These are phyloP conservation scores for Silurus aristotelis DNA, from an alignment of 2,797 vertebrate genomes.

Conservation along the genomic window DNA sequence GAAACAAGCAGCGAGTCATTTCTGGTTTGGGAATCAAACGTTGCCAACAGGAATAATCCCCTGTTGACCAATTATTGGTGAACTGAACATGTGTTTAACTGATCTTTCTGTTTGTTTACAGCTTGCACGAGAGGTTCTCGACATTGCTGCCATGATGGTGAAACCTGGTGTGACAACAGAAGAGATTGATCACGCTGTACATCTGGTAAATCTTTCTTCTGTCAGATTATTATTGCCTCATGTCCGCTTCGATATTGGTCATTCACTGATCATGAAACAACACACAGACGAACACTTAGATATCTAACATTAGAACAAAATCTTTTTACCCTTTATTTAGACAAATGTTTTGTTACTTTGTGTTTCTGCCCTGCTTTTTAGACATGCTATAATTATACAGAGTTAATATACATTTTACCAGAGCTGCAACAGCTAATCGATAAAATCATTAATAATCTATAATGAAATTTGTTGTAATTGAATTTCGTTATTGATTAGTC, in stretches of 20 bases:
- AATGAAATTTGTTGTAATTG: no score
- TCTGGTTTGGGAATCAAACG: background rate
- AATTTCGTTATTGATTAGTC: no score
- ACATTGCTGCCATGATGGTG: slow-evolving; percentile 93
- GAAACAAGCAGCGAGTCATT: background rate
- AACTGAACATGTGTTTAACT: background rate
- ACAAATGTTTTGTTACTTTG: background rate
- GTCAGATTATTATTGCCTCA: background rate
- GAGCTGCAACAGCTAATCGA: no score
- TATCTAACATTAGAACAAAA: background rate
- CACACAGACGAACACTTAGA: background rate
- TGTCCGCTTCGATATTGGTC: background rate
- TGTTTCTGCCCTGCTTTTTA: background rate
- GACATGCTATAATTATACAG: background rate
- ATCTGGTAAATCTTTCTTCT: slow-evolving; percentile 80
- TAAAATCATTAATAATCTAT: no score
- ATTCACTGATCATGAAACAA: background rate
- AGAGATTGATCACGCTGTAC: slow-evolving; percentile 96
- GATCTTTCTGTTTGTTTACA: slow-evolving; percentile 61
- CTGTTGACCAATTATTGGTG: no score
- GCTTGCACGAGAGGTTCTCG: slow-evolving; percentile 95
- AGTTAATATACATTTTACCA: no score
- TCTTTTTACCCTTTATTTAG: background rate
- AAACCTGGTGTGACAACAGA: slow-evolving; percentile 95
- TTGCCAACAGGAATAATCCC: no score